A percentile compares a stretch with the other conserved stretches of the same genome.
Conservation (phyloP, 2,888 invertebrate species). For the Leptopilina drosophilae region DNA sequence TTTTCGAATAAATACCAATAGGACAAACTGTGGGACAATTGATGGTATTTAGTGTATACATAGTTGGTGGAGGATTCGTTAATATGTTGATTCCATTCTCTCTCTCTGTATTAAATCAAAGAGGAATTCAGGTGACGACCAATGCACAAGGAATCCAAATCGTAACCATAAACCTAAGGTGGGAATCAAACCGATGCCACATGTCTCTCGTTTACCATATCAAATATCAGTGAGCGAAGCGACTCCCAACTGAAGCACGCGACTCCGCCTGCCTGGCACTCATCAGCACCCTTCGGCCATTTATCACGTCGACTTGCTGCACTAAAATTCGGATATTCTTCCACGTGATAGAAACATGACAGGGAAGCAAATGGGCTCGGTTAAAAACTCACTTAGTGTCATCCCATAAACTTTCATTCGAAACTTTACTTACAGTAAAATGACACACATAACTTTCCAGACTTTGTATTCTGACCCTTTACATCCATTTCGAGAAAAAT, state of each 20-base stretch:
- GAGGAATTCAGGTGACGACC: slow-evolving; percentile 70
- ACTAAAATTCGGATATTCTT: slow-evolving; percentile 36
- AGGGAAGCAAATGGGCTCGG: slow-evolving; percentile 13
- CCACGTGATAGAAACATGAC: slow-evolving; percentile 42
- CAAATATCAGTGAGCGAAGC: not conserved
- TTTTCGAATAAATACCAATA: too few species aligned
- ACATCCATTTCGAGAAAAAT: too few species aligned
- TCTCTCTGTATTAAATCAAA: slow-evolving; percentile 72
- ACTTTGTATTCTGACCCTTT: too few species aligned
- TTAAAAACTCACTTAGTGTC: slow-evolving; percentile 45
- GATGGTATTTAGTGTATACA: too few species aligned
- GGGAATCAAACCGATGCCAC: slow-evolving; percentile 59
- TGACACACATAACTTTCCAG: not conserved
- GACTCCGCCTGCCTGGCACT: slow-evolving; percentile 50
- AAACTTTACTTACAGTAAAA: not conserved
- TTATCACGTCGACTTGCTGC: not conserved
- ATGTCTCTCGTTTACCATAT: slow-evolving; percentile 53
- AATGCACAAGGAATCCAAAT: slow-evolving; percentile 71
- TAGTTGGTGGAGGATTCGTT: slow-evolving; percentile 47
- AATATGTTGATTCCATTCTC: slow-evolving; percentile 61
- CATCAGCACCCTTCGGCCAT: slow-evolving; percentile 48
- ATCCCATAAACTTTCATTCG: slow-evolving; percentile 42
- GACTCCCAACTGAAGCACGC: slow-evolving; percentile 42
- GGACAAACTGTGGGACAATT: too few species aligned
- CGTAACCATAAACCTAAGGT: slow-evolving; percentile 66